These are phyloP conservation scores for Asteroscopus sphinx DNA, from an alignment of 2,888 invertebrate species.

Conservation along the genomic window DNA sequence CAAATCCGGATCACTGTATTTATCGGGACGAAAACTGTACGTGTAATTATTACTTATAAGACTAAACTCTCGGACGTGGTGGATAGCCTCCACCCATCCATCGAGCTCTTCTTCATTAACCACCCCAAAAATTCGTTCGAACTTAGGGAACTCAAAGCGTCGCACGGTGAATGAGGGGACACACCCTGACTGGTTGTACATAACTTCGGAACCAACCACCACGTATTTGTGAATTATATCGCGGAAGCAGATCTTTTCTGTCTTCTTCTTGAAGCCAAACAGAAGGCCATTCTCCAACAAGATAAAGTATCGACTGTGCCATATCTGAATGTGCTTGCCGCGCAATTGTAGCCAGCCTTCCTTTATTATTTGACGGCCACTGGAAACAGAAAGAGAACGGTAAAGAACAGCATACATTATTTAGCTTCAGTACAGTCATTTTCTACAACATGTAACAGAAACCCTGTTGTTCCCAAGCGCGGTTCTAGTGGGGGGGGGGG, in stretches of 20 bases:
- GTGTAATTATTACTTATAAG: no score
- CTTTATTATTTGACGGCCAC: not conserved
- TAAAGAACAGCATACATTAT: no score
- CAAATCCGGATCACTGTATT: no score
- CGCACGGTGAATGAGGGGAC: not conserved
- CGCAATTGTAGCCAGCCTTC: constrained; percentile 1
- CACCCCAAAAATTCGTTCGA: not conserved
- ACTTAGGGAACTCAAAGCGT: no score
- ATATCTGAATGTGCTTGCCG: not conserved
- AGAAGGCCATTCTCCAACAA: not conserved
- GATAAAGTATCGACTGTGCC: not conserved
- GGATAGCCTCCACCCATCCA: not conserved
- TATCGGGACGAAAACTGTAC: no score
- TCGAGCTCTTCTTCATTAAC: not conserved
- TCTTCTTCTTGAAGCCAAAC: not conserved
- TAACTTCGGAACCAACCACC: no score
- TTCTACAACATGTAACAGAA: no score
- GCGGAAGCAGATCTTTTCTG: not conserved
- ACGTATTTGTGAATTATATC: no score
- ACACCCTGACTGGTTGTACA: not conserved
- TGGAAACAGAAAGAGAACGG: not conserved
- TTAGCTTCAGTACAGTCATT: no score
- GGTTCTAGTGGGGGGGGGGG: no score
- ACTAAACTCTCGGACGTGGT: no score
- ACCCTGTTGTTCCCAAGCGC: no score